These are phyloP conservation scores for Lissocephala sabroskyi DNA, from an alignment of 2,888 invertebrate genomes.

Conservation along the genomic window DNA sequence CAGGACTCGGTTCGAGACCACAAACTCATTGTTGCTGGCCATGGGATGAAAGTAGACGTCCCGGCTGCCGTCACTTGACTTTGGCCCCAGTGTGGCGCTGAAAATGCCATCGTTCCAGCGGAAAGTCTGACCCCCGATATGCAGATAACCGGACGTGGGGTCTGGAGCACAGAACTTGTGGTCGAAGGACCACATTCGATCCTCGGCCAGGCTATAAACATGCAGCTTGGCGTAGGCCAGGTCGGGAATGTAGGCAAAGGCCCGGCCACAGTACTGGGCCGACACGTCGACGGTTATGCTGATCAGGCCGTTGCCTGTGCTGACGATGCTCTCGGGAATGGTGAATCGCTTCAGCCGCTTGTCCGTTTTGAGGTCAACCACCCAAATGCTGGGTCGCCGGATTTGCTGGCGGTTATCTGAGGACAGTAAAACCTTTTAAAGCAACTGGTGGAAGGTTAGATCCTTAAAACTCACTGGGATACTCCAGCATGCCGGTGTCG, in stretches of 20 bases:
- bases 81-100: conserved; percentile 78
- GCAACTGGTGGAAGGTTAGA: too few relatives aligned
- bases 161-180: conserved; percentile 85
- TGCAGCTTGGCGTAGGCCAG: conserved; percentile 57
- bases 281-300: conserved; percentile 80
- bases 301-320: conserved; percentile 75
- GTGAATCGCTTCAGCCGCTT: conserved; percentile 75
- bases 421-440: not conserved
- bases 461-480: conserved; percentile 76
- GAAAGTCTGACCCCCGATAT: conserved; percentile 80
- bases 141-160: conserved; percentile 79
- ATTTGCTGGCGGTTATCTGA: conserved; percentile 70
- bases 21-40: conserved; percentile 81
- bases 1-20: conserved; percentile 78
- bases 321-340: conserved; percentile 68
- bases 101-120: conserved; percentile 88
- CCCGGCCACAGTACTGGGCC: conserved; percentile 75
- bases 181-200: conserved; percentile 80
- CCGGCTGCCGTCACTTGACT: conserved; percentile 74
- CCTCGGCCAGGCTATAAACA: conserved; percentile 71
- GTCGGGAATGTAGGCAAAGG: conserved; percentile 81
- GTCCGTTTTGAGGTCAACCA: conserved; percentile 79
- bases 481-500: conserved; percentile 82
- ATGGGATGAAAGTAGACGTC: conserved; percentile 85
- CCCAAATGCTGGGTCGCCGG: conserved; percentile 77